Base-by-base conservation (phyloP, 2,888 invertebrate species). In the Deilephila porcellus region DNA sequence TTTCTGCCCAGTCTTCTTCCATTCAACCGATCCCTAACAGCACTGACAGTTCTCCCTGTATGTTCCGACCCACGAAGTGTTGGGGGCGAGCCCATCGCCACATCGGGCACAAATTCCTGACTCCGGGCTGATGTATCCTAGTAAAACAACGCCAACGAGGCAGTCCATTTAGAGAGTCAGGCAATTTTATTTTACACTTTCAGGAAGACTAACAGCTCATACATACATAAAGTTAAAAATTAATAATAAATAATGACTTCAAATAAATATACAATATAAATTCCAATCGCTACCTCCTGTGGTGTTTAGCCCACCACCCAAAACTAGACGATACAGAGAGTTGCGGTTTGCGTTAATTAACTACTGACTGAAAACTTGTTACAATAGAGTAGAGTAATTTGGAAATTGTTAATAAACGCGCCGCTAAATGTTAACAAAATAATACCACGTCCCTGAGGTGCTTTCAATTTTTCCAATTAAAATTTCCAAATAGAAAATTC, bases 261-360 rank as follows among this genome's bases (percentile, higher is more conserved):
- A 29, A 60, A 14, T 29, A 29, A 25, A 25, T 60, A 29, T 17
- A 3, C 60, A 14, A 17, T 29, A 1, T 29, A 3, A n/a, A 63
- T 63, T 32, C 7, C 7, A 75, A 59, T 60, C 81, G 78, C 81
- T 76, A 0, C 6, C 76, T 76, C 78, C 77, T 77, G 29, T 76
- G 67, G 45, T 25, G 71, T 75, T 81, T 72, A 56, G 59, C 32
- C 76, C 77, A 75, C 78, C 79, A 73, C 71, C 81, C 74, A 75
- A 78, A 83, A 80, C 79, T 82, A 83, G 89, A 89, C 88, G 89
- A 85, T 85, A 86, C 83, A 86, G 85, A 86, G 85, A 87, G 85
- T 83, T 89, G 91, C 82, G 92, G 91, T 87, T 87, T 82, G 80
- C 88, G 88, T 91, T 92, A 92, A 92, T 92, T 92, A 92, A 91